Conservation (phyloP, 1,140 invertebrate species). For the Calycopis cecrops region DNA sequence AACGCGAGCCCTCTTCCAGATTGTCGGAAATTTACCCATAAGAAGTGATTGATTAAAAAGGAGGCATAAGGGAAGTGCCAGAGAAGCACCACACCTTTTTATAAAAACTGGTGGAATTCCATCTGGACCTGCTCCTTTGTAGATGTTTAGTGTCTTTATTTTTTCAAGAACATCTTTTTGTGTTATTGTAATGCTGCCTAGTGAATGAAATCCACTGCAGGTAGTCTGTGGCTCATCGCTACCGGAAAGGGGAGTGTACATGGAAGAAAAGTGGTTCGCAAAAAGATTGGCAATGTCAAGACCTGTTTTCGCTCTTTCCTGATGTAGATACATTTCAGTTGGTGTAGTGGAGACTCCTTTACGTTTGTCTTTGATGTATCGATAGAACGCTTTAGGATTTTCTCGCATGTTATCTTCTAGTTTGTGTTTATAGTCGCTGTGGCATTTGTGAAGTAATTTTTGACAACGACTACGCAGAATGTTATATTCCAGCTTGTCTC, state of each 20-base stretch:
- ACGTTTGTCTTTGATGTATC: no score
- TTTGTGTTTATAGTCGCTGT: no score
- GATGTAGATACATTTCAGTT: no score
- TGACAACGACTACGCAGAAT: no score
- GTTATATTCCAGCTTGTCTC: no score
- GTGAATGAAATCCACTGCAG: background rate
- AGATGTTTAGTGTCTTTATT: background rate
- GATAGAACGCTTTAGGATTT: no score
- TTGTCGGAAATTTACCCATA: slow-evolving; percentile 14
- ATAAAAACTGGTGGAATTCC: slow-evolving; percentile 20
- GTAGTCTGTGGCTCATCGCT: background rate
- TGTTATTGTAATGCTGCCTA: background rate
- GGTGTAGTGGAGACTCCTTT: no score
- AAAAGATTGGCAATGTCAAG: no score
- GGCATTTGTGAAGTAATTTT: no score
- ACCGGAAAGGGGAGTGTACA: background rate
- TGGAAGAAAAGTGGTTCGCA: no score
- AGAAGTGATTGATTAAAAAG: slow-evolving; percentile 18
- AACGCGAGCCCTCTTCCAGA: slow-evolving; percentile 22
- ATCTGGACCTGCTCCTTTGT: slow-evolving; percentile 16
- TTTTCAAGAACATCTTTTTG: background rate
- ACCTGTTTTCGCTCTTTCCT: no score
- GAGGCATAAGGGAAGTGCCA: slow-evolving; percentile 18
- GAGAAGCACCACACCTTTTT: slow-evolving; percentile 14
- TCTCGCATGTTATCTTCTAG: no score